These are phyloP conservation scores for Eretmochelys imbricata DNA, from an alignment of 2,113 vertebrate species.

Conservation along the genomic window DNA sequence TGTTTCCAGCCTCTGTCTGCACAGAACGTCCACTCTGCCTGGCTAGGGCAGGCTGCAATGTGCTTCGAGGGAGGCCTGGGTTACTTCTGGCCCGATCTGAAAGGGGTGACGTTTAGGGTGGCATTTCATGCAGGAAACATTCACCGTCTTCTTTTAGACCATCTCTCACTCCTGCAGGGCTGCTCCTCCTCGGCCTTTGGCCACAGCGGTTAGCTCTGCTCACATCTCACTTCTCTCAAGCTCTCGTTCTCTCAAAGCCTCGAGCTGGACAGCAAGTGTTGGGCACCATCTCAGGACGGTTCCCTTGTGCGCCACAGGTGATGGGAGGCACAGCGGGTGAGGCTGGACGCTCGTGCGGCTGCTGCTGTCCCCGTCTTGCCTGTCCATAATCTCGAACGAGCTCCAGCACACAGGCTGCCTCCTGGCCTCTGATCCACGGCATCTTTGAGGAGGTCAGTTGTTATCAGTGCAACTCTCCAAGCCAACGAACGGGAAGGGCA, in stretches of 20 bases:
- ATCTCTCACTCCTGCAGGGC: not conserved
- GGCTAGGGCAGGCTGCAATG: not conserved
- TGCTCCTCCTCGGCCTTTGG: not conserved
- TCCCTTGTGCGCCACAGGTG: not conserved
- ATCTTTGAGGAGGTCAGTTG: not conserved
- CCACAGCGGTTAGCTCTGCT: not conserved
- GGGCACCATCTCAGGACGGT: not conserved
- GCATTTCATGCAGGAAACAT: not conserved
- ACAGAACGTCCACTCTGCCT: not conserved
- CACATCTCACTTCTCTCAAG: not conserved
- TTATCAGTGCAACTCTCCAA: not conserved
- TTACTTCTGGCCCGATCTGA: not conserved
- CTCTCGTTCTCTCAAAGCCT: not conserved
- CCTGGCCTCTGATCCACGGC: not conserved
- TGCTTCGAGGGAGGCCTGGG: not conserved
- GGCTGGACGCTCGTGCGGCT: not conserved
- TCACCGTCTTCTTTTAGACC: not conserved
- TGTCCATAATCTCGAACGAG: not conserved
- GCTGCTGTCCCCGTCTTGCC: not conserved
- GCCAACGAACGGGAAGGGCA: not conserved
- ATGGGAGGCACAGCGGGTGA: not conserved
- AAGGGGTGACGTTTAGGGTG: not conserved
- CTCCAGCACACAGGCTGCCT: not conserved
- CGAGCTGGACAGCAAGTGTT: not conserved
- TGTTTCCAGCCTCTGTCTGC: not conserved